Base-by-base conservation (phyloP, 2,797 vertebrate genomes). In the Aythya fuligula region DNA sequence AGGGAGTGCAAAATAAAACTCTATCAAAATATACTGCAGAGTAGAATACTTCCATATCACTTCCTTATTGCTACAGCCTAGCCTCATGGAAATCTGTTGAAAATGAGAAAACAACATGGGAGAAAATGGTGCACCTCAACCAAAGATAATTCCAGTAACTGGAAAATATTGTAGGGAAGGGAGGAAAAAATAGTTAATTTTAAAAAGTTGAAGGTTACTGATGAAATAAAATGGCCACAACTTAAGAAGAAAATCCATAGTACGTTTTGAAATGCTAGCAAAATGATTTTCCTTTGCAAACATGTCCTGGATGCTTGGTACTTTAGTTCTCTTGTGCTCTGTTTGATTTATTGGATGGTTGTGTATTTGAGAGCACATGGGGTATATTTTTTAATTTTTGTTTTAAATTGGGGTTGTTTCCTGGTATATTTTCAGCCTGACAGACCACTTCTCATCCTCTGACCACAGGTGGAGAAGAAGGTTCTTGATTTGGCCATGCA, bases 1-100 rank as follows among this genome's bases (percentile, higher is more conserved):
- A 90, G 45, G 85, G 62, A 97, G 93, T 90, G 87, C 41, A 97
- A 96, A 97, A 86, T 62, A 66, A 88, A 75, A 79, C 78, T 82
- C 54, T 94, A 73, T 89, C 85, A 85, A 88, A 97, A 96, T 53
- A 28, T 8, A 32, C 49, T 75, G 73, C 91, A 60, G 84, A 72
- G 82, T 43, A 76, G 90, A 85, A 87, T 53, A 60, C 69, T 88
- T 73, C 39, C 85, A 14, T 87, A 75, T 73, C 84, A 90, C 72
- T 57, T 73, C 24, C 28, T 90, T 28, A 13, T 64, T 81, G 38
- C 3, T 73, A 19, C 72, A 66, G 57, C 43, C 53, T 84, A 58
- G 32, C 67, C 32, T 39, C 36, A 38, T 8, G 19, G 28, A 87
- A 69, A 69, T 77, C 49, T 81, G 75, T 13, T 20, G 45, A 78